A percentile compares a stretch with the other conserved stretches of the same genome.
Evolutionary conservation across 2,797 vertebrate genomes (phyloP).

Genomic region (Epinephelus awoara): DNA sequence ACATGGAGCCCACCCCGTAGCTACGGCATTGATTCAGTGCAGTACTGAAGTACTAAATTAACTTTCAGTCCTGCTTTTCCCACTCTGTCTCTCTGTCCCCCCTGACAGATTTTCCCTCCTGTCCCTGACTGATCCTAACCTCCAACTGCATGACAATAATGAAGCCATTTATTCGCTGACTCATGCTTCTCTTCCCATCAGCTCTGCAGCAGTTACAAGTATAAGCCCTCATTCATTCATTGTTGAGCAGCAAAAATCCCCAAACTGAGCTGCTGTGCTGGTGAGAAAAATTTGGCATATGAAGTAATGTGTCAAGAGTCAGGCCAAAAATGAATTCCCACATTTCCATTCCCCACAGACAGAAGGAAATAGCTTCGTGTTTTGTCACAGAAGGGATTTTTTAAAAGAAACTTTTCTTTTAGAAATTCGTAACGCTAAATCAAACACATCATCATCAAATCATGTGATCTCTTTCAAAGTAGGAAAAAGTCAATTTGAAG

Average conservation of each 20-base stretch:
- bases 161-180: not conserved
- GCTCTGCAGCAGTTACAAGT: not conserved
- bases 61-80: too few relatives aligned
- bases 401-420: too few relatives aligned
- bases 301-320: not conserved
- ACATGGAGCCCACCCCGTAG: too few relatives aligned
- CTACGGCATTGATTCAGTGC: too few relatives aligned
- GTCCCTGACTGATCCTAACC: too few relatives aligned
- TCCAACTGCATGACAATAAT: too few relatives aligned
- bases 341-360: not conserved
- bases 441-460: not conserved
- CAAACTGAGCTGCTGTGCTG: too few relatives aligned
- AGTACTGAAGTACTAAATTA: too few relatives aligned
- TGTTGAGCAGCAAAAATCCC: too few relatives aligned
- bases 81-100: too few relatives aligned
- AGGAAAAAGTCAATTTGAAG: not conserved
- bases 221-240: too few relatives aligned
- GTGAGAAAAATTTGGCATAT: not conserved
- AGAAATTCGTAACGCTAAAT: not conserved
- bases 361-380: not conserved
- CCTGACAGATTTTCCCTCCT: too few relatives aligned
- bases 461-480: not conserved
- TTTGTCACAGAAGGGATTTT: not conserved
- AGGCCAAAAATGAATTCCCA: not conserved
- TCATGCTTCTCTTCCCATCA: not conserved